phyloP scores from a whole-genome alignment of 1,140 invertebrate species.

The Nixonia krombeini region DNA sequence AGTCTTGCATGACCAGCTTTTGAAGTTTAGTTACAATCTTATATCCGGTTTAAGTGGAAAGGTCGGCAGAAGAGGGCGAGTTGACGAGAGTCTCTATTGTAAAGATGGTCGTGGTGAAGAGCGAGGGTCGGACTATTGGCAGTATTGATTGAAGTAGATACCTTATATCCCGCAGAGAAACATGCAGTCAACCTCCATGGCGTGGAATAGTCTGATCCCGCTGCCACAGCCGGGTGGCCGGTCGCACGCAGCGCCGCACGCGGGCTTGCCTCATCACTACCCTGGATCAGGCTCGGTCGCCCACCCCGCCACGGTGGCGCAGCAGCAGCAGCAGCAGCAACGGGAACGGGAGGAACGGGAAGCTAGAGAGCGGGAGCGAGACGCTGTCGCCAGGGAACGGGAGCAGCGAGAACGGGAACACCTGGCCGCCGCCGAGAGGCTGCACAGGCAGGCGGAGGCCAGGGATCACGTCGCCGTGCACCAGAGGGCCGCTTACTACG shows the following conservation, averaged over 20 bases:
- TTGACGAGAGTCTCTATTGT: background rate
- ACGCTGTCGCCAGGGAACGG: conserved; percentile 53
- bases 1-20: no score
- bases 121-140: conserved; percentile 39
- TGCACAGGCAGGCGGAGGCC: conserved; percentile 59
- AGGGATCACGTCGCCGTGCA: conserved; percentile 60
- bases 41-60: no score
- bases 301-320: conserved; percentile 57
- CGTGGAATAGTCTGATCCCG: conserved; percentile 65
- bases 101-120: no score
- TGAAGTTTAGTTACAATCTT: no score
- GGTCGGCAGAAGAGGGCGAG: no score
- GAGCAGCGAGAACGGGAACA: conserved; percentile 56
- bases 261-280: conserved; percentile 46
- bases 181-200: conserved; percentile 64
- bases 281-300: conserved; percentile 48
- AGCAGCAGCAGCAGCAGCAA: conserved; percentile 57
- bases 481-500: conserved; percentile 61
- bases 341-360: conserved; percentile 62
- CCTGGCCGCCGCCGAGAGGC: conserved; percentile 55
- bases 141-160: conserved; percentile 70
- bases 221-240: conserved; percentile 61
- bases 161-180: conserved; percentile 68
- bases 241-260: conserved; percentile 52
- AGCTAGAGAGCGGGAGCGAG: conserved; percentile 65